Base-by-base conservation (phyloP, 2,888 invertebrate species). In the Callyntrura sp. region DNA sequence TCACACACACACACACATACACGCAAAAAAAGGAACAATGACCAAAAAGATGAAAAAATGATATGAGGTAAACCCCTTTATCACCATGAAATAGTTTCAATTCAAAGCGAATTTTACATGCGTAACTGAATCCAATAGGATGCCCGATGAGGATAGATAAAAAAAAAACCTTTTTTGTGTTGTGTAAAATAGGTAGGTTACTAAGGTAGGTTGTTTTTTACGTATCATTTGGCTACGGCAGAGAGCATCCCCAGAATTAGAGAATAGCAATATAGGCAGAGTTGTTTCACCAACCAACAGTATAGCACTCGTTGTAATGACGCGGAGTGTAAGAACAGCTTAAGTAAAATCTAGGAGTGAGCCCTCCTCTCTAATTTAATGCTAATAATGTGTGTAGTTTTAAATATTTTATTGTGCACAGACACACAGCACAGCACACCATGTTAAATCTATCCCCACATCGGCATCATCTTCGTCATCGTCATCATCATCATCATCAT, bases 181-280 rank as follows among this genome's bases (percentile, higher is more conserved):
- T 60, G 60, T 17, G 51, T 51, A 11, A 9, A 73, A 73, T 25
- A 76, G 76, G 76, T 76, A 76, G 76, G 76, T 76, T 76, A 76
- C 20, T 23, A 48, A 76, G n/a, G n/a, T n/a, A n/a, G n/a, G n/a
- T 14, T 9, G 9, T 12, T 35, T n/a, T 65, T 28, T 25, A 12
- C 14, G 17, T 57, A 62, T 62, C 14, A 25, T 68, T 68, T 68
- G 12, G 65, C 14, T 35, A 35, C 65, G 17, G 17, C 12, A 11
- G 2, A 62, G 12, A 62, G 12, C 25, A 35, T 35, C 35, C 35
- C 35, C 6, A 35, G 35, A 28, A 23, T n/a, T n/a, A 23, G 23
- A 68, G 68, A 35, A 73, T n/a, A n/a, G n/a, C n/a, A n/a, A n/a
- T 48, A 48, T 73, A 48, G 73, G 73, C 48, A 73, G 73, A 68